Conservation (phyloP, 2,797 vertebrate genomes). For the Mormyrops attenuatus region DNA sequence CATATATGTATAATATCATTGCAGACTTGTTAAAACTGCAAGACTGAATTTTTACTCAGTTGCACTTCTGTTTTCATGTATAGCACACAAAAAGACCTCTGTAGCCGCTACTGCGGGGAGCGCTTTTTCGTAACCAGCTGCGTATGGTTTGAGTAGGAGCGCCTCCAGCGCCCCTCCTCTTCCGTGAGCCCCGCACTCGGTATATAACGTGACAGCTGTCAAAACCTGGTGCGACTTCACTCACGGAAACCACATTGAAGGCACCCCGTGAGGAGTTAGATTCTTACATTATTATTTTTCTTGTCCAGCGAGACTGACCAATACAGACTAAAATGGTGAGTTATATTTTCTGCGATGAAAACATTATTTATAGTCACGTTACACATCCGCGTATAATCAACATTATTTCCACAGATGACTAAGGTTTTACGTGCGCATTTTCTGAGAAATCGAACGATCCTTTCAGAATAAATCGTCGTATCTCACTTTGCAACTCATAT, state of each 20-base stretch:
- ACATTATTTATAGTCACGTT: not conserved
- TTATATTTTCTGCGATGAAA: not conserved
- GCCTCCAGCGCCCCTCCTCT: not conserved
- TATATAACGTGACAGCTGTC: constrained; percentile 15
- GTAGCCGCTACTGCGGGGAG: not conserved
- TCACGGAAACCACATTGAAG: constrained; percentile 20
- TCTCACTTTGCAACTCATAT: not conserved
- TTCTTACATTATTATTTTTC: not conserved
- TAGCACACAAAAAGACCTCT: not conserved
- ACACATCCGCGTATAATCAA: not conserved
- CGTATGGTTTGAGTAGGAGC: not conserved
- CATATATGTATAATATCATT: not conserved
- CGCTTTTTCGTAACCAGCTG: not conserved
- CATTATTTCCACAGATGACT: not conserved
- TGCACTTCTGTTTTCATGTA: not conserved
- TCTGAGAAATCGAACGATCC: not conserved
- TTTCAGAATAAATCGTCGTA: not conserved
- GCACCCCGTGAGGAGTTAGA: constrained; percentile 2
- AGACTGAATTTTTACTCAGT: not conserved
- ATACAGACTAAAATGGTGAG: constrained; percentile 23
- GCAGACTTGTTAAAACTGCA: not conserved
- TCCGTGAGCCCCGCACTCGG: not conserved
- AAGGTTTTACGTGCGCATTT: not conserved
- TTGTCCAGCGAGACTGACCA: not conserved
- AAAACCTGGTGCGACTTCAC: not conserved